phyloP scores from a whole-genome alignment of 2,113 vertebrate species.

The Pheucticus melanocephalus region DNA sequence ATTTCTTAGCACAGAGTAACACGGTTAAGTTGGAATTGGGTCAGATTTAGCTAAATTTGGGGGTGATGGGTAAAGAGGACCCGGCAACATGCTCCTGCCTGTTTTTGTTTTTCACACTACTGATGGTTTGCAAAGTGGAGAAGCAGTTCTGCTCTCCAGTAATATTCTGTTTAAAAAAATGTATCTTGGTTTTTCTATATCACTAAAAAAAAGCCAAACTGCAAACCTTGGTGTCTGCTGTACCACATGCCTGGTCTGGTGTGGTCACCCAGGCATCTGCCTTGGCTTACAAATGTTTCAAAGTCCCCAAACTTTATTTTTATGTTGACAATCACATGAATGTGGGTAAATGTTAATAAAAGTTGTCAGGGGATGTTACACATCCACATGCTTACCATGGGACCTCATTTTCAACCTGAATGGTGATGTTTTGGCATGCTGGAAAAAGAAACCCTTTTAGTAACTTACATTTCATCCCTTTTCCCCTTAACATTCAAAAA shows the following conservation, averaged over 20 bases:
- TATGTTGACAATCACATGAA: background rate
- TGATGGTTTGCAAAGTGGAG: background rate
- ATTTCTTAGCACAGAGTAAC: background rate
- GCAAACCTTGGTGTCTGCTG: background rate
- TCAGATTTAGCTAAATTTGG: background rate
- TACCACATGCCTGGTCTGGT: background rate
- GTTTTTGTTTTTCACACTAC: background rate
- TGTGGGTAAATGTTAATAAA: background rate
- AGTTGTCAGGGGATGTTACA: background rate
- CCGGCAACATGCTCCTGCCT: background rate
- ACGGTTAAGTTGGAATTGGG: background rate
- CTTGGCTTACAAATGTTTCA: background rate
- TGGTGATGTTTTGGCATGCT: background rate
- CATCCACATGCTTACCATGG: background rate
- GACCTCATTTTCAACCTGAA: background rate
- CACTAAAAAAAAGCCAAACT: background rate
- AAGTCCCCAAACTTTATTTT: background rate
- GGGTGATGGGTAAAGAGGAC: background rate
- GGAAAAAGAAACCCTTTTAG: background rate
- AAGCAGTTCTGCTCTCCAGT: slow-evolving; percentile 4
- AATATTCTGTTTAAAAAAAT: background rate
- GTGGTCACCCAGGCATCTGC: background rate
- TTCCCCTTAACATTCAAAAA: background rate
- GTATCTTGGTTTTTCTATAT: background rate
- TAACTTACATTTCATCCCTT: background rate